A percentile compares a stretch with the other conserved stretches of the same genome.
These are phyloP conservation scores for Epinotia demarniana DNA, from an alignment of 2,888 invertebrate genomes.

Conservation along the genomic window DNA sequence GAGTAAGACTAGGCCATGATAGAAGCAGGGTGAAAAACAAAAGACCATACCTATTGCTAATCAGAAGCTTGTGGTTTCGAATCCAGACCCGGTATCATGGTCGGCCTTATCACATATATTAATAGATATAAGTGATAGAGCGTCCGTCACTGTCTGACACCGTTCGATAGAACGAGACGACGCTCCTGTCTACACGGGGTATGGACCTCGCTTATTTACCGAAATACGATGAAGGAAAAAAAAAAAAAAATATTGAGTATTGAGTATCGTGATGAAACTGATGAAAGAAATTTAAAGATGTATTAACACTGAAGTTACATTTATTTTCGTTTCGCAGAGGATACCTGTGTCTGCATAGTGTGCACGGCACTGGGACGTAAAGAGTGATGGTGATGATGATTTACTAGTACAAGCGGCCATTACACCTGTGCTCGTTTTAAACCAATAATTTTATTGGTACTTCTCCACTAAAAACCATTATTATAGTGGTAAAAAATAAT, in stretches of 20 bases:
- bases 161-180: no score
- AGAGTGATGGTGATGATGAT: not conserved
- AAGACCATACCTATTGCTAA: not conserved
- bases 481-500: not conserved
- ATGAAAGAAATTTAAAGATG: not conserved
- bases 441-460: not conserved
- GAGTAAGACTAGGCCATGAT: not conserved
- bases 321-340: not conserved
- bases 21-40: not conserved
- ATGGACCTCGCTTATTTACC: not conserved
- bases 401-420: not conserved
- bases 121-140: no score
- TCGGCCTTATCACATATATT: no score
- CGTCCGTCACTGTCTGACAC: no score
- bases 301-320: no score
- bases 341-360: not conserved
- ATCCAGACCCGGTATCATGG: no score
- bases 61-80: not conserved
- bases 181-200: no score
- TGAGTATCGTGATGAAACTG: no score
- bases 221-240: not conserved
- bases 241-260: no score
- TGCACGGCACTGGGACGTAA: not conserved
- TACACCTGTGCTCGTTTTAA: not conserved
- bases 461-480: not conserved